A percentile compares a stretch with the other conserved stretches of the same genome.
These are phyloP conservation scores for Chlamydotis undulata DNA, from an alignment of 2,113 vertebrate genomes.

Conservation along the genomic window DNA sequence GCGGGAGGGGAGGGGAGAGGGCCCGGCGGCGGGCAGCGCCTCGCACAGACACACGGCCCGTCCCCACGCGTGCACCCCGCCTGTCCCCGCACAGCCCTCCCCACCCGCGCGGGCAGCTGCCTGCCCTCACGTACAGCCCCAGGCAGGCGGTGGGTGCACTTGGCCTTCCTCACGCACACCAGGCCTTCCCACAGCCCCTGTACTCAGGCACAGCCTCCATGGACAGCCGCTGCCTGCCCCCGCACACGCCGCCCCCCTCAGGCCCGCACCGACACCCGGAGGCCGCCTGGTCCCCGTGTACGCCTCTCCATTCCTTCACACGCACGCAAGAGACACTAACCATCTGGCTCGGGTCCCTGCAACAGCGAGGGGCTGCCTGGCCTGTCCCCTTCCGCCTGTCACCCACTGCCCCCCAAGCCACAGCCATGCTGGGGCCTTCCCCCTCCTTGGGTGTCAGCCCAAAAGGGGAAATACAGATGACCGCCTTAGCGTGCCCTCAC, in stretches of 20 bases:
- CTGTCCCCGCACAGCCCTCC: background rate
- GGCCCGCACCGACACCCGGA: background rate
- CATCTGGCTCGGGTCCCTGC: accelerated
- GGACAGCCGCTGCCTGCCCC: no score
- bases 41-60: background rate
- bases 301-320: background rate
- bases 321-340: accelerated
- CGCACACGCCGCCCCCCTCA: no score
- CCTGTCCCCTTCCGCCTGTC: background rate
- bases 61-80: no score
- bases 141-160: no score
- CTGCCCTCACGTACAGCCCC: background rate
- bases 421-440: background rate
- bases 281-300: accelerated
- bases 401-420: background rate
- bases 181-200: background rate
- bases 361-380: background rate
- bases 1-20: no score
- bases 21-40: background rate
- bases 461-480: background rate
- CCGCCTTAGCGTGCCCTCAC: background rate
- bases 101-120: no score
- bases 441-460: background rate
- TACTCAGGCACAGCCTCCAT: no score
- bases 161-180: background rate